Base-by-base conservation (phyloP, 2,888 invertebrate genomes). In the Tenthredo scrophulariae region DNA sequence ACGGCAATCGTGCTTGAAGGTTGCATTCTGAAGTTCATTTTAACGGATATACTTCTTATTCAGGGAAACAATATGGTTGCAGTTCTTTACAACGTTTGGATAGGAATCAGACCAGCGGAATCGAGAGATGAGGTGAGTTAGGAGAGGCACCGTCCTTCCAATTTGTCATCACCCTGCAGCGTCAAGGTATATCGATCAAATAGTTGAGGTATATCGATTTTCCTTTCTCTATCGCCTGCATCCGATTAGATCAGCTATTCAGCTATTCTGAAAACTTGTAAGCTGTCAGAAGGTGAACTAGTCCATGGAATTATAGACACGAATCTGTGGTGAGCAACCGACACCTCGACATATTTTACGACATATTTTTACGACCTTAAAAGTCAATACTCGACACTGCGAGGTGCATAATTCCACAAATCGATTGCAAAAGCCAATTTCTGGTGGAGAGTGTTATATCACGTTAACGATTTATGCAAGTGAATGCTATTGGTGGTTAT, bases 31-130 rank as follows among this genome's bases (percentile, higher is more conserved):
- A 26, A 13, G 13, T 26, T 6, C 9, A 26, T 50, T 18, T 2
- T 4, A 40, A 40, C 22, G 10, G 26, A 13, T 75, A 22, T 43
- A 46, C 46, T 29, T 7, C 50, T 29, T 33, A 18, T 43, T 33
- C 80, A 80, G 80, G 80, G 46, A 33, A 80, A 80, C 50, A 37
- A 40, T n/a, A 58, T 7, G 37, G 62, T 50, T 58, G 58, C 22
- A 18, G 50, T 62, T 33, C 62, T 80, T 37, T n/a, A 80, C 62
- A 58, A 80, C 7, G 40, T 80, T 54, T 80, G 15, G 58, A 62
- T 62, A 54, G 29, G 5, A 58, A 62, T 37, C 80, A 37, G 62
- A 37, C 58, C 80, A 18, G 9, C n/a, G 58, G 80, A 72, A 22
- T 72, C 22, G 2, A n/a, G 22, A 13, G 4, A 72, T 72, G 72